These are phyloP conservation scores for Drosophila villosipedis DNA, from an alignment of 2,888 invertebrate species.

Conservation along the genomic window DNA sequence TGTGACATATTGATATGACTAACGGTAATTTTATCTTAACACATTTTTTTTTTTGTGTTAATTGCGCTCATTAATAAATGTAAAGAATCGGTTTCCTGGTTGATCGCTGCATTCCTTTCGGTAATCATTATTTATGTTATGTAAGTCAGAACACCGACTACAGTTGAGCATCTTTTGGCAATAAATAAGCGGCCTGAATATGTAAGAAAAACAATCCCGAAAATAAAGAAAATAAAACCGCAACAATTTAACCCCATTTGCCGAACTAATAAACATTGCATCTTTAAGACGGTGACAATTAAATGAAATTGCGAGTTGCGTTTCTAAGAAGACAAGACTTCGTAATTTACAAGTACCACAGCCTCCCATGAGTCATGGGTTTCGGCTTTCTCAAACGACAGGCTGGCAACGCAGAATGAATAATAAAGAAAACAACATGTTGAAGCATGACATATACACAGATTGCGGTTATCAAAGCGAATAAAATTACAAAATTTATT, in stretches of 20 bases:
- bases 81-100: slow-evolving; percentile 1
- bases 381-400: slow-evolving; percentile 49
- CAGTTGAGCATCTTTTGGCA: slow-evolving; percentile 9
- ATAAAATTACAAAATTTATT: slow-evolving; percentile 51
- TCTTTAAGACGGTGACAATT: slow-evolving; percentile 28
- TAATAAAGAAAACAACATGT: slow-evolving; percentile 30
- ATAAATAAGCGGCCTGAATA: slow-evolving; percentile 15
- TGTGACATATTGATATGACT: background rate
- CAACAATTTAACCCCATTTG: slow-evolving; percentile 44
- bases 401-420: slow-evolving; percentile 35
- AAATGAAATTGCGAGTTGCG: slow-evolving; percentile 43
- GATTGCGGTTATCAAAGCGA: slow-evolving; percentile 10
- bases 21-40: background rate
- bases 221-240: background rate
- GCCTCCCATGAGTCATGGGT: slow-evolving; percentile 61
- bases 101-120: too few relatives aligned
- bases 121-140: slow-evolving; percentile 24
- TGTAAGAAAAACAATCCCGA: background rate
- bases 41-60: slow-evolving; percentile 6
- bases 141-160: background rate
- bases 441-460: slow-evolving; percentile 12
- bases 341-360: slow-evolving; percentile 37
- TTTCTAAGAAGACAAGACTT: slow-evolving; percentile 64
- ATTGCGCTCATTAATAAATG: slow-evolving; percentile 7
- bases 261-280: slow-evolving; percentile 49